phyloP scores from a whole-genome alignment of 1,140 invertebrate species.

The Brachionus asplanchnoidis region DNA sequence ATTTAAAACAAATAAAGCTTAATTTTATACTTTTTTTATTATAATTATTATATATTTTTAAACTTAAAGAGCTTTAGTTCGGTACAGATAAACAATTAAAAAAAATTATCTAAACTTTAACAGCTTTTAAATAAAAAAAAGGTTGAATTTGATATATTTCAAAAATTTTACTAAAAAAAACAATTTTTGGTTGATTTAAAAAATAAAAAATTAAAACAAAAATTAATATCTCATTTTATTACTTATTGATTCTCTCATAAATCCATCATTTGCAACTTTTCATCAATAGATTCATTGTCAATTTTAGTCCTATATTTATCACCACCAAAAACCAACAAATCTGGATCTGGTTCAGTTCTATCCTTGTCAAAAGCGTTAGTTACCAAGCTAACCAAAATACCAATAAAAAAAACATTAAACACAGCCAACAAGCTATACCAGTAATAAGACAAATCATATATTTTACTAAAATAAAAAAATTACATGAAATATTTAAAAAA shows the following conservation, averaged over 20 bases:
- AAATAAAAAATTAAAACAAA: neutral
- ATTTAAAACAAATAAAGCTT: too few species aligned
- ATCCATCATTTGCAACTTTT: neutral
- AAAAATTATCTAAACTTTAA: too few species aligned
- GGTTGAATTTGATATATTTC: too few species aligned
- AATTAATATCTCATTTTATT: neutral
- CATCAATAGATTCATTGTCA: neutral
- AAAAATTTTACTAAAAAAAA: too few species aligned
- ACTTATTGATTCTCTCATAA: neutral
- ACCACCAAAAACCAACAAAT: neutral
- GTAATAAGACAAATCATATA: conserved; percentile 40
- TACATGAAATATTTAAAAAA: neutral
- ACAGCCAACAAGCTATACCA: conserved; percentile 27
- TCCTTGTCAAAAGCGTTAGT: neutral
- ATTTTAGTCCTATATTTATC: neutral
- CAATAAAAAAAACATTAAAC: neutral
- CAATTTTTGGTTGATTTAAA: neutral
- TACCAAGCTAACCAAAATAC: neutral
- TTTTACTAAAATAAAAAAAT: neutral
- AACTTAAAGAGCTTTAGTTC: too few species aligned
- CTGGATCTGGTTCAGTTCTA: neutral
- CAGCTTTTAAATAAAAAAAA: neutral
- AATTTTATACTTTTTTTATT: too few species aligned
- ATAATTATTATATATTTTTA: too few species aligned
- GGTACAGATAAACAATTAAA: too few species aligned